Evolutionary conservation across 1,140 invertebrate genomes (phyloP).

Genomic region (Charaxes varanes): DNA sequence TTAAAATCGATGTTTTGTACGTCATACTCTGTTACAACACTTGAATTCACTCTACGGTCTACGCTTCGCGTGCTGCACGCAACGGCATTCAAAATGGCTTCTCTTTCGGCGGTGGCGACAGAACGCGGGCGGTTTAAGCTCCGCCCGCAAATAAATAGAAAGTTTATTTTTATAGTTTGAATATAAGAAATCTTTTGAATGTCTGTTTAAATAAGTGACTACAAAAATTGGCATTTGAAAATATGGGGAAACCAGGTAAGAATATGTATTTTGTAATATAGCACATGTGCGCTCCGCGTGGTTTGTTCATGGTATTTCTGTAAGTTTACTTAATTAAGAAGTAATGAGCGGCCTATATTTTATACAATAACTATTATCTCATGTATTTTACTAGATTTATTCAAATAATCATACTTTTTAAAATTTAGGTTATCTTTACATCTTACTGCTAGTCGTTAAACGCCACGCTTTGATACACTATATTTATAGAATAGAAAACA

Average conservation of each 20-base stretch:
- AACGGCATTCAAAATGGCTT: slow-evolving; percentile 38
- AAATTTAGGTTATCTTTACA: too few relatives aligned
- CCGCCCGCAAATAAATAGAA: slow-evolving; percentile 34
- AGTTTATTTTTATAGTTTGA: slow-evolving; percentile 49
- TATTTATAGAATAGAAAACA: too few relatives aligned
- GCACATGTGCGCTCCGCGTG: slow-evolving; percentile 30
- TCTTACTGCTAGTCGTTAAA: too few relatives aligned
- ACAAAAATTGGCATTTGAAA: slow-evolving; percentile 5
- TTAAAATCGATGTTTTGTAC: too few relatives aligned
- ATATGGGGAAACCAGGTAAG: slow-evolving; percentile 64
- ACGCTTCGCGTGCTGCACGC: too few relatives aligned
- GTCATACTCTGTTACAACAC: too few relatives aligned
- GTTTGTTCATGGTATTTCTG: slow-evolving; percentile 3
- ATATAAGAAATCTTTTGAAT: slow-evolving; percentile 25
- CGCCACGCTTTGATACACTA: too few relatives aligned
- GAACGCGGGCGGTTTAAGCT: slow-evolving; percentile 42
- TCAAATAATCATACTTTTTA: too few relatives aligned
- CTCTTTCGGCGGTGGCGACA: slow-evolving; percentile 48
- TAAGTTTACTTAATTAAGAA: background rate
- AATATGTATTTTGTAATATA: background rate
- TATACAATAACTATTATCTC: too few relatives aligned
- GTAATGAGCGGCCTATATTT: too few relatives aligned
- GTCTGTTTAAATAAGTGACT: slow-evolving; percentile 11
- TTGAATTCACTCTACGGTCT: too few relatives aligned
- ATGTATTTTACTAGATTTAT: too few relatives aligned